Evolutionary conservation across 2,888 invertebrate genomes (phyloP).

Genomic region (Macaria liturata): DNA sequence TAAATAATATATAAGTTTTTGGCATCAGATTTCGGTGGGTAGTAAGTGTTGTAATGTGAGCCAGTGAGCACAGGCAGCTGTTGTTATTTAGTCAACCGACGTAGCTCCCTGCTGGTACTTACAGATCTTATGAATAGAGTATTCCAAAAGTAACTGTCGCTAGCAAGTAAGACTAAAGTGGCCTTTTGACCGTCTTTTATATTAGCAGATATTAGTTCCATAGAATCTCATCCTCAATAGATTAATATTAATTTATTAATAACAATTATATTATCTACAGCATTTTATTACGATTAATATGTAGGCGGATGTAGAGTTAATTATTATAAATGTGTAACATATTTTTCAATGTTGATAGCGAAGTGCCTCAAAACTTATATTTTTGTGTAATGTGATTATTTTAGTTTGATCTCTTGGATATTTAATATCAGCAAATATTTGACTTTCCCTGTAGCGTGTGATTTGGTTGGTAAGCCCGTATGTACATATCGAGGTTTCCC

Average conservation of each 20-base stretch:
- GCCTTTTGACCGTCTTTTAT: conserved; percentile 27
- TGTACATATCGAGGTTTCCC: too few relatives aligned
- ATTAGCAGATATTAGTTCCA: conserved; percentile 21
- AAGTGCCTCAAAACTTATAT: conserved; percentile 16
- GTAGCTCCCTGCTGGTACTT: conserved; percentile 31
- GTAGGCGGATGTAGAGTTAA: conserved; percentile 5
- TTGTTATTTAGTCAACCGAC: conserved; percentile 35
- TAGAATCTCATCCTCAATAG: conserved; percentile 22
- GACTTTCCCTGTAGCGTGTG: too few relatives aligned
- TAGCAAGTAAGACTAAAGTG: conserved; percentile 23
- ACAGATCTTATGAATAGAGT: conserved; percentile 37
- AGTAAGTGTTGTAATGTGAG: neutral
- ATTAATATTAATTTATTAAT: conserved; percentile 10
- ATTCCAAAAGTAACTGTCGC: conserved; percentile 22
- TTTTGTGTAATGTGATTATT: conserved; percentile 1
- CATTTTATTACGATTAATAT: conserved; percentile 12
- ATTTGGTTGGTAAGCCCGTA: too few relatives aligned
- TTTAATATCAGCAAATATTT: neutral
- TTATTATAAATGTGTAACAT: conserved; percentile 8
- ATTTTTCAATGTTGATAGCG: conserved; percentile 8
- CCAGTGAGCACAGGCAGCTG: conserved; percentile 24
- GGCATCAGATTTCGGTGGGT: neutral
- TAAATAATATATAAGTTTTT: neutral
- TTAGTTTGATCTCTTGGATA: conserved; percentile 15
- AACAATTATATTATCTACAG: conserved; percentile 7